Evolutionary conservation across 2,797 vertebrate genomes (phyloP).

Genomic region (Novumbra hubbsi): DNA sequence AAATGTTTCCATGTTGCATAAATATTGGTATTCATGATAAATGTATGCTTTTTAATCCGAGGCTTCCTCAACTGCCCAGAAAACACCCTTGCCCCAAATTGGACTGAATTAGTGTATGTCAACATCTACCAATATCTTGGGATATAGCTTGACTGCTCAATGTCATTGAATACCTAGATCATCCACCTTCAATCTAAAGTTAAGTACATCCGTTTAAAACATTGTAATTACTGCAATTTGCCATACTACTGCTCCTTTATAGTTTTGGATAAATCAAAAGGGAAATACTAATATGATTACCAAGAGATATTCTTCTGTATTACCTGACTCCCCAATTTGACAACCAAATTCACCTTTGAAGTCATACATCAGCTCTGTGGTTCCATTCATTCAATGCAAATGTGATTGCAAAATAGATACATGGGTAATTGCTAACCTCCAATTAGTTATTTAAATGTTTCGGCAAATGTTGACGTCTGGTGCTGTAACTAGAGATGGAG

Average conservation of each 20-base stretch:
- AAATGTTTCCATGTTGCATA: too few species aligned
- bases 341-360: slow-evolving; percentile 70
- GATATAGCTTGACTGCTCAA: too few species aligned
- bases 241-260: slow-evolving; percentile 45
- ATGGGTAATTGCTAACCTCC: background rate
- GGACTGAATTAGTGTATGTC: too few species aligned
- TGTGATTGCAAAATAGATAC: slow-evolving; percentile 17
- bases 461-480: background rate
- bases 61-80: too few species aligned
- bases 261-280: slow-evolving; percentile 51
- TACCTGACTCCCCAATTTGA: slow-evolving; percentile 56
- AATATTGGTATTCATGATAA: too few species aligned
- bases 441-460: too few species aligned
- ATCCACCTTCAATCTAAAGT: too few species aligned
- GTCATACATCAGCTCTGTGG: slow-evolving; percentile 58
- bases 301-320: slow-evolving; percentile 50
- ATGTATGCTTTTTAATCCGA: too few species aligned
- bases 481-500: too few species aligned
- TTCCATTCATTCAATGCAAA: slow-evolving; percentile 57
- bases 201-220: slow-evolving; percentile 18
- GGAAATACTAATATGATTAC: slow-evolving; percentile 57
- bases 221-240: slow-evolving; percentile 41
- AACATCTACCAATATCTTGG: too few species aligned
- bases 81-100: too few species aligned
- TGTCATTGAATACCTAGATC: too few species aligned